Percentiles rank a stretch among this genome's conserved stretches.
phyloP scores from a whole-genome alignment of 92 coral and sea anemone genomes.

The Bergia puertoricense region DNA sequence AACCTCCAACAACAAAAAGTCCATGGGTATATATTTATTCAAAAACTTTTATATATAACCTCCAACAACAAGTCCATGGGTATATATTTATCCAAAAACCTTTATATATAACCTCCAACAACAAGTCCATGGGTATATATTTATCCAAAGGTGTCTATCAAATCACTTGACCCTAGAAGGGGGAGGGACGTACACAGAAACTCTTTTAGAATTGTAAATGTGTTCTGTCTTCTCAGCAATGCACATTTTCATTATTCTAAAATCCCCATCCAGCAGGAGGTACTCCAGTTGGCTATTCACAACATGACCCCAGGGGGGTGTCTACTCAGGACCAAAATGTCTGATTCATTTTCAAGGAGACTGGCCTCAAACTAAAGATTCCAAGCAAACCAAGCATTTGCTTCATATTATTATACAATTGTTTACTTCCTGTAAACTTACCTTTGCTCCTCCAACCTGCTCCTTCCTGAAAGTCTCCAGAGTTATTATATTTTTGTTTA shows the following conservation, averaged over 20 bases:
- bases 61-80: not conserved
- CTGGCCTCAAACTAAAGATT: not conserved
- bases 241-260: not conserved
- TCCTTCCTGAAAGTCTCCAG: conserved; percentile 88
- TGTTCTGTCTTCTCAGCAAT: not conserved
- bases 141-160: too few species aligned
- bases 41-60: not conserved
- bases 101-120: too few species aligned
- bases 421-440: conserved; percentile 3
- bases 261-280: not conserved
- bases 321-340: too few species aligned
- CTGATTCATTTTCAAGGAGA: not conserved
- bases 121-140: too few species aligned
- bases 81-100: not conserved
- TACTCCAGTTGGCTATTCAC: not conserved
- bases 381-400: too few species aligned
- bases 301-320: not conserved
- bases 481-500: too few species aligned
- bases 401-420: not conserved
- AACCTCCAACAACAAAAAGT: too few species aligned
- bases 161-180: too few species aligned
- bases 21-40: too few species aligned
- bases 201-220: not conserved
- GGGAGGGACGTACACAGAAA: not conserved
- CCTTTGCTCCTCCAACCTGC: conserved; percentile 99